phyloP scores from a whole-genome alignment of 2,888 invertebrate genomes.

The Caenorhabditis sp. region DNA sequence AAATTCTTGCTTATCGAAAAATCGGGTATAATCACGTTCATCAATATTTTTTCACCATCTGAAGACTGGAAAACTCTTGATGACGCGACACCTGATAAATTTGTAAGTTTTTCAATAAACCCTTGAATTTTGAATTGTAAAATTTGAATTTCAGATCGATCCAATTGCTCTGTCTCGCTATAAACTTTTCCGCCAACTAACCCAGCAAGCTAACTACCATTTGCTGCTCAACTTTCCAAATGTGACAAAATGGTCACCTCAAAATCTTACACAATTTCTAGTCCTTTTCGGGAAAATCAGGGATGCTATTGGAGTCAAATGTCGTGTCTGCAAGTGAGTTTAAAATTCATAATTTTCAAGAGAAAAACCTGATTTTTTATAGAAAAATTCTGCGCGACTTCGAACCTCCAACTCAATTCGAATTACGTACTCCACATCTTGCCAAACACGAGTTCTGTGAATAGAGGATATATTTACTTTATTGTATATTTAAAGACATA shows the following conservation, averaged over 20 bases:
- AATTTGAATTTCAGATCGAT: conserved; percentile 1
- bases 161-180: neutral
- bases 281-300: neutral
- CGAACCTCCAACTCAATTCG: neutral
- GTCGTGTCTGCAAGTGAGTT: conserved; percentile 3
- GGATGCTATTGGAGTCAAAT: neutral
- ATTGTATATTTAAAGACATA: neutral
- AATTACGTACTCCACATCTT: neutral
- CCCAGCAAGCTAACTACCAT: neutral
- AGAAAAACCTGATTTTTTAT: neutral
- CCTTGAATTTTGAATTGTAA: too few species aligned
- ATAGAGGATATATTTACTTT: neutral
- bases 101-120: neutral
- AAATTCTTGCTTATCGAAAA: neutral
- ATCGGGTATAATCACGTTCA: neutral
- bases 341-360: neutral
- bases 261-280: neutral
- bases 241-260: neutral
- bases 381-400: neutral
- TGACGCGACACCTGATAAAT: neutral
- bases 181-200: neutral
- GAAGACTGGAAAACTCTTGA: neutral
- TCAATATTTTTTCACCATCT: neutral
- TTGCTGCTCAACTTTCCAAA: neutral
- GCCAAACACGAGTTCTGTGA: neutral